Base-by-base conservation (phyloP, 2,888 invertebrate genomes). In the Tuta absoluta region DNA sequence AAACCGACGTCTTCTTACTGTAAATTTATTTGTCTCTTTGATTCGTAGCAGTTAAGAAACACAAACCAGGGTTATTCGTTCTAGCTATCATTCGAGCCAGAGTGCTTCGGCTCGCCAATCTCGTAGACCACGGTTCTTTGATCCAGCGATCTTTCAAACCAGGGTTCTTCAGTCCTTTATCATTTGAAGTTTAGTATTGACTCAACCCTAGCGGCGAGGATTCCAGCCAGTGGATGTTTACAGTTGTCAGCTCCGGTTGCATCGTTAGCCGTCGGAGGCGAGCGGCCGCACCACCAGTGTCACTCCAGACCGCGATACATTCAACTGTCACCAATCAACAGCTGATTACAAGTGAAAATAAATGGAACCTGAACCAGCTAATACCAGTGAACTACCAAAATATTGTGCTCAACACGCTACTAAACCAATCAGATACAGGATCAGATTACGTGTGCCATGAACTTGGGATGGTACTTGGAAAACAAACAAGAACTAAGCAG, bases 141-240 rank as follows among this genome's bases (percentile, higher is more conserved):
- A 1, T 33, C 8, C 33, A 33, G 33, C 10, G 33, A 7, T 5
- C 28, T 28, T 33, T 33, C 33, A 33, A 33, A 28, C 53, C 1
- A 12, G 12, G 14, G 8, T 14, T 24, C 14, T 0, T 17, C 19
- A 49, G 8, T 19, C 19, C 14, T 23, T 7, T 17, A n/a, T 45
- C n/a, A 17, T 45, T 19, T 11, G 11, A 10, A 49, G 1, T 19
- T 21, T 12, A 11, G 21, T 21, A 11, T 17, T 7, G 5, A 24
- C 57, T 5, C 66, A 66, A 12, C 66, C 66, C 66, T 66, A 41
- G 2, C 3, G 10, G 14, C 72, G 80, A 80, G 82, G 86, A 89
- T 89, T 87, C 87, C 86, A 84, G 77, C 79, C 84, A 79, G 75
- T 89, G 89, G 88, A 89, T 91, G 91, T 91, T 91, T 91, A 91